phyloP scores from a whole-genome alignment of 1,140 invertebrate species.

The Drosophila lini region DNA sequence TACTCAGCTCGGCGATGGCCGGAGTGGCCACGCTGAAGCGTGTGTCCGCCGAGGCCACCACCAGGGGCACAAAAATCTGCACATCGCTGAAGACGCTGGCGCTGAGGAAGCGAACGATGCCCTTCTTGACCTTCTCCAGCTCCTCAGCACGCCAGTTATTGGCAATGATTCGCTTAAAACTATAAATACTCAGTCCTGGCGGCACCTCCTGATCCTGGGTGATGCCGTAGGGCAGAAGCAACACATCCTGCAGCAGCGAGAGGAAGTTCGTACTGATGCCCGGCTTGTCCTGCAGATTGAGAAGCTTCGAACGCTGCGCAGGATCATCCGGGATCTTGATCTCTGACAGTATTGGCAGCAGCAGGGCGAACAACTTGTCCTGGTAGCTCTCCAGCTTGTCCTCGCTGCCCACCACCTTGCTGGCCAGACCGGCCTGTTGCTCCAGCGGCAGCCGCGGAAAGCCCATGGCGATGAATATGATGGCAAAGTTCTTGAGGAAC shows the following conservation, averaged over 20 bases:
- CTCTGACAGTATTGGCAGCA: constrained; percentile 92
- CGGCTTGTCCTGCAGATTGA: constrained; percentile 86
- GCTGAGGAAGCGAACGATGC: constrained; percentile 92
- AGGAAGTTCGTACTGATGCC: constrained; percentile 87
- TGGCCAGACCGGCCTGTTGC: constrained; percentile 91
- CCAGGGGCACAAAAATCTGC: constrained; percentile 91
- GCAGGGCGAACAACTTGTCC: constrained; percentile 92
- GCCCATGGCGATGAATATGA: constrained; percentile 97
- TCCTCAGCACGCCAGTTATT: constrained; percentile 91
- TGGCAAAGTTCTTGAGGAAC: constrained; percentile 94
- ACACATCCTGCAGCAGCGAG: constrained; percentile 92
- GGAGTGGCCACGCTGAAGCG: constrained; percentile 85
- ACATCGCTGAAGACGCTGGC: constrained; percentile 90
- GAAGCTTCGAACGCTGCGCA: constrained; percentile 87
- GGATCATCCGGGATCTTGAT: constrained; percentile 88
- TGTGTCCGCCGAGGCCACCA: constrained; percentile 94
- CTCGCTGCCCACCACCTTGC: constrained; percentile 91
- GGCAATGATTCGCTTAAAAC: constrained; percentile 92
- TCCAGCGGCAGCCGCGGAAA: constrained; percentile 91
- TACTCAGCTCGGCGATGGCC: constrained; percentile 78
- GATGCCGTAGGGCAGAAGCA: constrained; percentile 90
- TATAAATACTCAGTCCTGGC: constrained; percentile 91
- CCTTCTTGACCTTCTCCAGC: constrained; percentile 92
- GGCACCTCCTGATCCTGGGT: constrained; percentile 86
- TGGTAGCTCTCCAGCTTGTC: constrained; percentile 93